phyloP scores from a whole-genome alignment of 2,797 vertebrate species.

The Phyllotis vaccarum region DNA sequence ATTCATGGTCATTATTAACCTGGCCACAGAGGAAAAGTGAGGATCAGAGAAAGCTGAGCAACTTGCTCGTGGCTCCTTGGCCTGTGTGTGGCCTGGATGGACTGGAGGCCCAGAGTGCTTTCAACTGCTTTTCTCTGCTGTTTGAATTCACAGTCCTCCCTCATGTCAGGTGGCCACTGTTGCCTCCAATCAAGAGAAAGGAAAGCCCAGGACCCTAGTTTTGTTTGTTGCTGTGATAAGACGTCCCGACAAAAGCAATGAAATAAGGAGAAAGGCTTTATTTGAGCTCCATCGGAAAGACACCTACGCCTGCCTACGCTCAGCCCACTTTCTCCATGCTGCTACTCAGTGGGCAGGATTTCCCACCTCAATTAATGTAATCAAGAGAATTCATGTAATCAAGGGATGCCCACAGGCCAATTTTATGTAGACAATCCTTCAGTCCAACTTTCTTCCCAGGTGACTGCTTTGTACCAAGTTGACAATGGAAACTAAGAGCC shows the following conservation, averaged over 20 bases:
- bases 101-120: not conserved
- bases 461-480: not conserved
- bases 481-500: not conserved
- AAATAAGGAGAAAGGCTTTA: not conserved
- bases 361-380: not conserved
- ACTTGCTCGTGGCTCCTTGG: too few relatives aligned
- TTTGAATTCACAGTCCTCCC: not conserved
- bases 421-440: not conserved
- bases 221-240: not conserved
- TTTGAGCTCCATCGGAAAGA: not conserved
- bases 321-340: not conserved
- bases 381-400: not conserved
- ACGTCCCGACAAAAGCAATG: not conserved
- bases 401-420: not conserved
- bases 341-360: not conserved
- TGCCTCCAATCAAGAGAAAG: not conserved
- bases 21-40: not conserved
- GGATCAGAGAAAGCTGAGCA: not conserved
- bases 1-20: not conserved
- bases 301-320: too few relatives aligned
- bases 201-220: not conserved
- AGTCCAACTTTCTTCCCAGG: not conserved
- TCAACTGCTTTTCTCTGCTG: too few relatives aligned
- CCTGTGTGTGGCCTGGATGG: not conserved
- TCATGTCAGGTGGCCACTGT: too few relatives aligned